These are phyloP conservation scores for Arothron firmamentum DNA, from an alignment of 2,113 vertebrate genomes.

Conservation along the genomic window DNA sequence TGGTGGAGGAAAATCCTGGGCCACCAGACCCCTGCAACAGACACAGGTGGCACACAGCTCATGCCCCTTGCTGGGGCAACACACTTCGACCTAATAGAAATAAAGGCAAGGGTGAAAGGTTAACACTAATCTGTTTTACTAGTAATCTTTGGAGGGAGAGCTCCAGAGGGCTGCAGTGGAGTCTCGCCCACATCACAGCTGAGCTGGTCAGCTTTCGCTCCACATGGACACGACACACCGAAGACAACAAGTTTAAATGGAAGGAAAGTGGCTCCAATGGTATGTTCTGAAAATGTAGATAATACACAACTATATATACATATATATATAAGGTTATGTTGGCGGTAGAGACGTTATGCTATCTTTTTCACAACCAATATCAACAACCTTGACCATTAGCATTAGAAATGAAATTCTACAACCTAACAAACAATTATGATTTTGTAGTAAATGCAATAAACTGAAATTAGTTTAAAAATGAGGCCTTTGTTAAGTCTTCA, in stretches of 20 bases:
- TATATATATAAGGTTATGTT: no score
- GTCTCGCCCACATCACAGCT: slow-evolving; percentile 83
- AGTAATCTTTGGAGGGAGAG: slow-evolving; percentile 87
- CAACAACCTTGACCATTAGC: no score
- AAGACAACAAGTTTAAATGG: slow-evolving; percentile 95
- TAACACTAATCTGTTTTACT: not conserved
- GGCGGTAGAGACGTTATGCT: no score
- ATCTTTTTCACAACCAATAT: no score
- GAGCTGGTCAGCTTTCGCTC: slow-evolving; percentile 87
- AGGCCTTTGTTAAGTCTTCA: no score
- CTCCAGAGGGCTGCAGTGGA: slow-evolving; percentile 83
- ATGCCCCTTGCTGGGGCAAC: no score
- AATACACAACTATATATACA: no score
- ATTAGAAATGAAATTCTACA: no score
- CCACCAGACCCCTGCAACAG: slow-evolving; percentile 71
- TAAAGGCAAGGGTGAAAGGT: not conserved
- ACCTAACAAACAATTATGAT: no score
- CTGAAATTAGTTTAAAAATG: no score
- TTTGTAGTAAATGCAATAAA: no score
- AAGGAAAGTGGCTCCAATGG: slow-evolving; percentile 86
- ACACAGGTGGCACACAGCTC: slow-evolving; percentile 61
- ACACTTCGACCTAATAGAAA: not conserved
- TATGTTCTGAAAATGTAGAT: slow-evolving; percentile 32
- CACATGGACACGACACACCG: slow-evolving; percentile 86
- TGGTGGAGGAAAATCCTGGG: slow-evolving; percentile 81